Conservation (phyloP, 2,888 invertebrate genomes). For the Apamea anceps region DNA sequence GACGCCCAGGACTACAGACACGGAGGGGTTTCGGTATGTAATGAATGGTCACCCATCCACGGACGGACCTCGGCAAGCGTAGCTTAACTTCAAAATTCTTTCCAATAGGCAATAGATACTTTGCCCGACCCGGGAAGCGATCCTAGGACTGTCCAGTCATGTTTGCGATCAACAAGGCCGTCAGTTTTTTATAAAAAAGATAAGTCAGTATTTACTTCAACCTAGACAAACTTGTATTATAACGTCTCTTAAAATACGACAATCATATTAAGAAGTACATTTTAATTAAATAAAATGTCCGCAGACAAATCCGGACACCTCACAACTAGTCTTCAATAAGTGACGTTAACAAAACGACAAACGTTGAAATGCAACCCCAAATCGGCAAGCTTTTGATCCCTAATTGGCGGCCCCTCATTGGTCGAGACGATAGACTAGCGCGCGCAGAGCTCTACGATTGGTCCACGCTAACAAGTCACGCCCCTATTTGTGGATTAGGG, state of each 20-base stretch:
- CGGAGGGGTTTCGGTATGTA: too few species aligned
- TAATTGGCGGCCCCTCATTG: slow-evolving; percentile 84
- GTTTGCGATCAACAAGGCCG: not conserved
- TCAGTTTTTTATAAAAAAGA: not conserved
- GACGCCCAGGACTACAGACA: too few species aligned
- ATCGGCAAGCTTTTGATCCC: slow-evolving; percentile 83
- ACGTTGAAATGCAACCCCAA: slow-evolving; percentile 85
- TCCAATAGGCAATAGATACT: too few species aligned
- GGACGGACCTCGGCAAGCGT: too few species aligned
- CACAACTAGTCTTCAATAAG: slow-evolving; percentile 61
- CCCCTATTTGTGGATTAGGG: slow-evolving; percentile 81
- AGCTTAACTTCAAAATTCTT: not conserved
- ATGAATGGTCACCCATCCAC: too few species aligned
- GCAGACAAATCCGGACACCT: slow-evolving; percentile 39
- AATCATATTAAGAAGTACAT: not conserved
- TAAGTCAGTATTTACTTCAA: not conserved
- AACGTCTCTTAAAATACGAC: not conserved
- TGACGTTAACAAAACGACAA: slow-evolving; percentile 76
- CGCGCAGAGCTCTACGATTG: slow-evolving; percentile 75
- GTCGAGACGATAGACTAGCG: slow-evolving; percentile 72
- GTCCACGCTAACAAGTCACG: slow-evolving; percentile 68
- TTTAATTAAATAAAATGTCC: slow-evolving; percentile 21
- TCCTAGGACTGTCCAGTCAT: not conserved
- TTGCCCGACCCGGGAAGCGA: not conserved
- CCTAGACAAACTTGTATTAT: not conserved